A percentile compares a stretch with the other conserved stretches of the same genome.
Evolutionary conservation across 2,797 vertebrate species (phyloP).

Genomic region (Manis crassicaudata): DNA sequence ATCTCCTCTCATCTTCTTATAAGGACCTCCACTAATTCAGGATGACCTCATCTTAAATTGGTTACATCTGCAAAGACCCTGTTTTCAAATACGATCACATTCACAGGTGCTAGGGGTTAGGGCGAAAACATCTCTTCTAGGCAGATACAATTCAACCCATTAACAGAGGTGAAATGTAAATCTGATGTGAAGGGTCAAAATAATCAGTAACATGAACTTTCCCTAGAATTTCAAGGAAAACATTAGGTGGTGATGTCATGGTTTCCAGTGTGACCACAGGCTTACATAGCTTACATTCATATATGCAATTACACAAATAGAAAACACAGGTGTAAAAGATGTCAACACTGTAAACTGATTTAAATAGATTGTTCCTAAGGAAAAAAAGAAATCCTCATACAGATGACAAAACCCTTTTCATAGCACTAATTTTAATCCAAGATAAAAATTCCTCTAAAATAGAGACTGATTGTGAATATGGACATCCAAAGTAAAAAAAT

Average conservation of each 20-base stretch:
- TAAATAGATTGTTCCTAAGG: background rate
- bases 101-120: background rate
- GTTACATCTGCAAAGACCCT: background rate
- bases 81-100: background rate
- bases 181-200: background rate
- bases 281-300: background rate
- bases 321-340: background rate
- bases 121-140: background rate
- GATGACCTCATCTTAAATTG: background rate
- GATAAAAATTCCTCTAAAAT: slow-evolving; percentile 25
- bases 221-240: background rate
- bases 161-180: background rate
- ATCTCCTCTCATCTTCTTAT: background rate
- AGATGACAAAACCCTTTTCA: background rate
- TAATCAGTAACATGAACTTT: background rate
- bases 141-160: background rate
- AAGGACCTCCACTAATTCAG: background rate
- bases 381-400: background rate
- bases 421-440: background rate
- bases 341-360: background rate
- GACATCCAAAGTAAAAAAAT: background rate
- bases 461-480: background rate
- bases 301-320: background rate
- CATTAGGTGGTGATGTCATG: background rate
- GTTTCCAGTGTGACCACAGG: background rate